Percentiles rank a stretch among this genome's conserved stretches.
phyloP scores from a whole-genome alignment of 2,888 invertebrate genomes.

The Dorcus hopei region DNA sequence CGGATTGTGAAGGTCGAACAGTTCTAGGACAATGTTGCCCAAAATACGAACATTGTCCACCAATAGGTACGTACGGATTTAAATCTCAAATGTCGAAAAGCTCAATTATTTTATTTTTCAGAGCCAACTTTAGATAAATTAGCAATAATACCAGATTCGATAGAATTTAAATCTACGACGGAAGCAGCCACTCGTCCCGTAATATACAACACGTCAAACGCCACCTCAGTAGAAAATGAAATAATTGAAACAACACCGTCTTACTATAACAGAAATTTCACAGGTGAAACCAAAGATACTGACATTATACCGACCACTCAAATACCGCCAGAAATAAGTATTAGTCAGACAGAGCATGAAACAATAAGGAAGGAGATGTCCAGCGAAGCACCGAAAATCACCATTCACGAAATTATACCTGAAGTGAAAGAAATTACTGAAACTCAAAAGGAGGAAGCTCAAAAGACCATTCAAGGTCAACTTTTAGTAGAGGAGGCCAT shows the following conservation, averaged over 20 bases:
- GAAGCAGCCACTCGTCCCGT: background rate
- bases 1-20: constrained; percentile 70
- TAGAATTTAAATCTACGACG: constrained; percentile 7
- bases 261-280: background rate
- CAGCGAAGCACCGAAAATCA: constrained; percentile 38
- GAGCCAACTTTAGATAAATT: constrained; percentile 11
- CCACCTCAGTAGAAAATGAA: constrained; percentile 17
- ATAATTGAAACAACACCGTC: constrained; percentile 13
- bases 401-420: constrained; percentile 62
- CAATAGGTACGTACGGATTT: constrained; percentile 51
- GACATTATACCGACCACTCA: background rate
- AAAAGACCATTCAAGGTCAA: constrained; percentile 23
- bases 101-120: background rate
- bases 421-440: constrained; percentile 46
- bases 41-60: constrained; percentile 77
- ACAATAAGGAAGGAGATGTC: constrained; percentile 7
- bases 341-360: constrained; percentile 13
- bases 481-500: constrained; percentile 34
- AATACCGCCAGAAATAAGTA: background rate
- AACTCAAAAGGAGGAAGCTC: constrained; percentile 35
- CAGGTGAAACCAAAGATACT: background rate
- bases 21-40: constrained; percentile 77
- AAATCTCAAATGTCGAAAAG: background rate
- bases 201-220: background rate
- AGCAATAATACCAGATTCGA: constrained; percentile 8